Percentiles rank a stretch among this genome's conserved stretches.
Evolutionary conservation across 2,797 vertebrate species (phyloP).

Genomic region (Galaxias olidus): DNA sequence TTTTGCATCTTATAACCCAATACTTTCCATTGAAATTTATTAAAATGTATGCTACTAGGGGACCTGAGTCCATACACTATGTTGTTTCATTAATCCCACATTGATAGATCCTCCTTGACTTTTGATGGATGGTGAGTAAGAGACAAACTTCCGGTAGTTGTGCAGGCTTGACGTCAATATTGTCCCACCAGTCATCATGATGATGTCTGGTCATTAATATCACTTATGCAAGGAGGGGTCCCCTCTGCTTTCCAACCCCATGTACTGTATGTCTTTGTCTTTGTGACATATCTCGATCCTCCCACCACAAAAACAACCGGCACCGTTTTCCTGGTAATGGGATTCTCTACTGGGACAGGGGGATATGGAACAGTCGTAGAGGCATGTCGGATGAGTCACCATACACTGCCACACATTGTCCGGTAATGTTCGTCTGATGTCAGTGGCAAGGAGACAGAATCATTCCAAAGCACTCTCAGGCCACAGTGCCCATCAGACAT

Average conservation of each 20-base stretch:
- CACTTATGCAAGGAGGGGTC: conserved; percentile 29
- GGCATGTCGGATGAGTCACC: conserved; percentile 64
- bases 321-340: conserved; percentile 60
- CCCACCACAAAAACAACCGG: conserved; percentile 52
- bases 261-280: conserved; percentile 36
- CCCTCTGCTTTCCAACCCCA: conserved; percentile 32
- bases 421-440: conserved; percentile 61
- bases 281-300: conserved; percentile 57
- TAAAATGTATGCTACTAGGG: too few species aligned
- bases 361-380: conserved; percentile 59
- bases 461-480: conserved; percentile 52
- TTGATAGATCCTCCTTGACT: background rate
- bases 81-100: background rate
- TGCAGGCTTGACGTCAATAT: conserved; percentile 28
- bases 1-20: too few species aligned
- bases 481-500: conserved; percentile 47
- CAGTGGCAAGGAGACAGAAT: conserved; percentile 62
- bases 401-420: conserved; percentile 32
- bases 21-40: too few species aligned
- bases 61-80: too few species aligned
- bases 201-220: conserved; percentile 50
- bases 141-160: conserved; percentile 22
- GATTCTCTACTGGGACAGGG: conserved; percentile 61
- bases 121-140: conserved; percentile 8
- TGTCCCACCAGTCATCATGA: conserved; percentile 14